Conservation (phyloP, 2,797 vertebrate genomes). For the Pangasius sanitwongsei region DNA sequence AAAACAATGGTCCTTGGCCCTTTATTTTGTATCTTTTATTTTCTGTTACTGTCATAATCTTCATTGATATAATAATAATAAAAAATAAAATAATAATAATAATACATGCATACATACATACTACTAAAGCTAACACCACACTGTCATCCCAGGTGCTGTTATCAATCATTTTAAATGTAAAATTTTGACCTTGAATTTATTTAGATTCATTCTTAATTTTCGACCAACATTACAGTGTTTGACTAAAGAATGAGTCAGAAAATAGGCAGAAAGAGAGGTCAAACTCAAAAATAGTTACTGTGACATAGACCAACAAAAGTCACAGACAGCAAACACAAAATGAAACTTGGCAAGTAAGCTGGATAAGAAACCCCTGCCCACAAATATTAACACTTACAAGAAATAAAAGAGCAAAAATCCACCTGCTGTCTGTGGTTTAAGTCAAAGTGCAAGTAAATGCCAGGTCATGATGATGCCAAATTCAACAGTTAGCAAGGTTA, state of each 20-base stretch:
- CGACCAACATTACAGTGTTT: not conserved
- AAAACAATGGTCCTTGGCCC: not conserved
- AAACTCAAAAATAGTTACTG: not conserved
- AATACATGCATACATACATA: no score
- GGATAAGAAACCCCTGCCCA: not conserved
- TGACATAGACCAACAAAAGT: not conserved
- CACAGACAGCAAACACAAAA: not conserved
- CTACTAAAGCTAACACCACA: not conserved
- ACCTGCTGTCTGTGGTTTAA: not conserved
- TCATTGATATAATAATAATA: not conserved
- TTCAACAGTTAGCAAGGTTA: not conserved
- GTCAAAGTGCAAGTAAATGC: constrained; percentile 10
- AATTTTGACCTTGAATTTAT: not conserved
- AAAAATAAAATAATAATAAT: not conserved
- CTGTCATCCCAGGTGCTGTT: not conserved
- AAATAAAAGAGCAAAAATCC: not conserved
- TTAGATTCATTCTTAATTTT: not conserved
- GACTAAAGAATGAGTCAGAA: not conserved
- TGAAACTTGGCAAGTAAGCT: not conserved
- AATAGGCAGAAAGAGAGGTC: not conserved
- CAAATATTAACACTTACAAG: constrained; percentile 12
- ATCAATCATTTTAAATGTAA: not conserved
- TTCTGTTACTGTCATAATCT: not conserved
- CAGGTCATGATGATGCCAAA: constrained; percentile 5
- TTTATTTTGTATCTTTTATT: not conserved